Base-by-base conservation (phyloP, 2,113 vertebrate genomes). In the Antennarius striatus region DNA sequence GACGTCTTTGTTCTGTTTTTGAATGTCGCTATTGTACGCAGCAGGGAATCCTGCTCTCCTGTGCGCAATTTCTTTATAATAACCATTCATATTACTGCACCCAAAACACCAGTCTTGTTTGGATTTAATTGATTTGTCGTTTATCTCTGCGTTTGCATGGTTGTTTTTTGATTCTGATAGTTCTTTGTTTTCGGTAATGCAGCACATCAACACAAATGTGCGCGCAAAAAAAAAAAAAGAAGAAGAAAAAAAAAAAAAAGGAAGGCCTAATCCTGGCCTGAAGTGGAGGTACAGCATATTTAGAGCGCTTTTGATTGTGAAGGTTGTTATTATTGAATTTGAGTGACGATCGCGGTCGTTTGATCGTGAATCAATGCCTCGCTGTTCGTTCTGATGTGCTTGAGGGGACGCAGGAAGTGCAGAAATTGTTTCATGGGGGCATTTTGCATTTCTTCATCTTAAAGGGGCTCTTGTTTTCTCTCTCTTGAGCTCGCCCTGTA, bases 271-370 rank as follows among this genome's bases (percentile, higher is more conserved):
- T 93, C 92, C 86, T 91, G 88, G 90, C 90, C 88, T 77, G 62
- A 85, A 92, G 91, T 91, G 74, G 76, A 89, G 90, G 87, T 90
- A 86, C 88, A 83, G 90, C 90, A 86, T 85, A 87, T 89, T 88
- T 88, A 78, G 78, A 84, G 75, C 56, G 56, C 63, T 68, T 79
- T 48, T 63, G 84, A 88, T 89, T 91, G 85, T 90, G 85, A 86
- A 59, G 86, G 63, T 75, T 83, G 80, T 91, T 91, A 90, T 88
- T 91, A 89, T 90, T 87, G 80, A 92, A 91, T 91, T 88, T 90
- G 85, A 91, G 88, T 86, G 90, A 92, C 87, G 90, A 91, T 92
- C 86, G 88, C 81, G 88, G 46, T 71, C 86, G 79, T 91, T 93
- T 91, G 90, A 91, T 90, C 87, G 70, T 71, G 82, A 92, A 92